Evolutionary conservation across 1,140 invertebrate genomes (phyloP).

Genomic region (Ceratosolen solmsi): DNA sequence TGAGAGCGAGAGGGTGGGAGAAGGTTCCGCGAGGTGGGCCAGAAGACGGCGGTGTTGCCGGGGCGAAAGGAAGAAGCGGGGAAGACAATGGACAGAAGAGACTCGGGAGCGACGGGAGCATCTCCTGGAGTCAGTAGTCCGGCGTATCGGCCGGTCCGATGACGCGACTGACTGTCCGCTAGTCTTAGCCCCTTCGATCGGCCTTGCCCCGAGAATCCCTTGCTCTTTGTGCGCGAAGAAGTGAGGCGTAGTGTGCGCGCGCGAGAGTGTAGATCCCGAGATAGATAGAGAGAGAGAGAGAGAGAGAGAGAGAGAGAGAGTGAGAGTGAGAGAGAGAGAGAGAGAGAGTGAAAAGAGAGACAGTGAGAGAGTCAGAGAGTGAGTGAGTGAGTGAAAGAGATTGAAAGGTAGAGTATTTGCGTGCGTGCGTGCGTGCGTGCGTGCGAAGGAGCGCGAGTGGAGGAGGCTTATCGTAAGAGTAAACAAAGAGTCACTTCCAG

Average conservation of each 20-base stretch:
- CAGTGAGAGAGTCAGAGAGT: neutral
- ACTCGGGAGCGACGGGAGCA: constrained; percentile 2
- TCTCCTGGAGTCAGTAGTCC: constrained; percentile 16
- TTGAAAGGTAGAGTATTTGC: neutral
- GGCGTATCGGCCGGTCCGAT: constrained; percentile 50
- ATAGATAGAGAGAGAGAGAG: neutral
- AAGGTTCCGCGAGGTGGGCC: no score
- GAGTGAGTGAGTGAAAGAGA: neutral
- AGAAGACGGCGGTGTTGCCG: neutral
- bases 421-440: neutral
- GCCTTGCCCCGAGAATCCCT: neutral
- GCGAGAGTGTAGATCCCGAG: neutral
- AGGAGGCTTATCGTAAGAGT: neutral
- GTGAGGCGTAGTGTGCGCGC: neutral
- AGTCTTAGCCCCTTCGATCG: neutral
- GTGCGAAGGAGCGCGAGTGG: neutral
- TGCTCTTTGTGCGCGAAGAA: neutral
- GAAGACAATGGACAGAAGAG: constrained; percentile 42
- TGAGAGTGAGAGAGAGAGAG: neutral
- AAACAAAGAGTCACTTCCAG: neutral
- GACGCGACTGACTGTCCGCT: constrained; percentile 37
- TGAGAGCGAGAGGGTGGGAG: no score
- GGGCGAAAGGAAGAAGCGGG: constrained; percentile 8
- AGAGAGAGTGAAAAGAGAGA: neutral
- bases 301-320: constrained; percentile 5